Evolutionary conservation across 2,888 invertebrate species (phyloP).

Genomic region (Ophion ventricosus): DNA sequence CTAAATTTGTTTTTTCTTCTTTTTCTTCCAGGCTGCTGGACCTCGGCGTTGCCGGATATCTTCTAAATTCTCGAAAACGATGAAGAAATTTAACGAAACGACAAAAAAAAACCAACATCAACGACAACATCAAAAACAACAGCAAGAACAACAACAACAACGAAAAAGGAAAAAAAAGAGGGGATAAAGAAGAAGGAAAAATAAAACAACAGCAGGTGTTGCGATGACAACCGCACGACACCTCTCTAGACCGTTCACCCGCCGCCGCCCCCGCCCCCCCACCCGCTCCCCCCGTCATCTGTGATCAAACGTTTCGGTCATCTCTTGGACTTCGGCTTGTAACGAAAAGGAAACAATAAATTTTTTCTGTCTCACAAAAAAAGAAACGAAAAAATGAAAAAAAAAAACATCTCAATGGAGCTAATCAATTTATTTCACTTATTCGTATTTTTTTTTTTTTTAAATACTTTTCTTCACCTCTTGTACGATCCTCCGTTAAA

Average conservation of each 20-base stretch:
- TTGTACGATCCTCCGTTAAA: no score
- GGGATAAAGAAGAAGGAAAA: conserved; percentile 29
- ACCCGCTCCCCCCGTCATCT: conserved; percentile 80
- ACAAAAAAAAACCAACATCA: conserved; percentile 1
- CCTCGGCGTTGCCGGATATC: conserved; percentile 75
- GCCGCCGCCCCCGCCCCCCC: no score
- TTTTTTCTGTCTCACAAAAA: conserved; percentile 82
- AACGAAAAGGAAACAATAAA: conserved; percentile 81
- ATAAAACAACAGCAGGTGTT: conserved; percentile 65
- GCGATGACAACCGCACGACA: conserved; percentile 82
- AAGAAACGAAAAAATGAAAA: conserved; percentile 34
- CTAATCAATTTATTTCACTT: background rate
- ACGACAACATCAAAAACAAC: conserved; percentile 44
- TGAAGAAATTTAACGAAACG: conserved; percentile 54
- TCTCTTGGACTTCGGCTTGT: conserved; percentile 81
- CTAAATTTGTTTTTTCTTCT: conserved; percentile 31
- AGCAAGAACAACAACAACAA: conserved; percentile 2
- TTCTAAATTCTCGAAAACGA: conserved; percentile 79
- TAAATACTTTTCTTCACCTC: background rate
- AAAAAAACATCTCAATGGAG: background rate
- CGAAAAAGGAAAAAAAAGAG: no score
- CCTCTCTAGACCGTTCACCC: no score
- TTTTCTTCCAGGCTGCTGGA: conserved; percentile 74
- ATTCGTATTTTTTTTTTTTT: background rate
- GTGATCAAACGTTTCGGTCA: conserved; percentile 82